A percentile compares a stretch with the other conserved stretches of the same genome.
These are phyloP conservation scores for Erebia aethiops DNA, from an alignment of 2,888 invertebrate species.

Conservation along the genomic window DNA sequence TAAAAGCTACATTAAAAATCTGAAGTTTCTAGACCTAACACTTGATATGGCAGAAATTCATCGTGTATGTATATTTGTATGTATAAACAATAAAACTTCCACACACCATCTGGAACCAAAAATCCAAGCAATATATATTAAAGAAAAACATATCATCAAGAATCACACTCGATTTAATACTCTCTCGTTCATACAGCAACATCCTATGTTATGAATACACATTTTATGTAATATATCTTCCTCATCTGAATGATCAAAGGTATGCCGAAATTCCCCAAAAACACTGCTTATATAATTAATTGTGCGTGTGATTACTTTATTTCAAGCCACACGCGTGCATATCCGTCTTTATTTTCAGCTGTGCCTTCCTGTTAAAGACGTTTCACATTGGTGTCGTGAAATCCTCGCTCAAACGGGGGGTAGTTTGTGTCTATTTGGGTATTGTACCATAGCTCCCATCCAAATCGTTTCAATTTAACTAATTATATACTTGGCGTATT, in stretches of 20 bases:
- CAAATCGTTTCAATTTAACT: too few species aligned
- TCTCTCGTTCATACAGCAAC: not conserved
- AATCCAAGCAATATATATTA: too few species aligned
- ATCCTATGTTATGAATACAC: conserved; percentile 1
- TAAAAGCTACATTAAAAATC: too few species aligned
- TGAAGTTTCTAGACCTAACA: too few species aligned
- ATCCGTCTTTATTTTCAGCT: conserved; percentile 39
- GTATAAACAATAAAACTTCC: too few species aligned
- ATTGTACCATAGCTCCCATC: too few species aligned
- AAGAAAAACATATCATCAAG: not conserved
- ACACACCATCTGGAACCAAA: too few species aligned
- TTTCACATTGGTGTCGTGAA: not conserved
- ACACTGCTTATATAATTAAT: conserved; percentile 36
- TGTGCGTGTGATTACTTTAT: conserved; percentile 34
- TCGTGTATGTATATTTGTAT: too few species aligned
- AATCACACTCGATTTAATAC: not conserved
- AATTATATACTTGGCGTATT: too few species aligned
- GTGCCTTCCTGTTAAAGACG: conserved; percentile 18
- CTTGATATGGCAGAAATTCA: too few species aligned
- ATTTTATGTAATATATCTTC: conserved; percentile 1
- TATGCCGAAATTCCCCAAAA: conserved; percentile 17
- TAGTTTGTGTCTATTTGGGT: too few species aligned
- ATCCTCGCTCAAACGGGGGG: too few species aligned
- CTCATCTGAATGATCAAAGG: conserved; percentile 28
- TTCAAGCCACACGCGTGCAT: conserved; percentile 28